Percentiles rank a stretch among this genome's conserved stretches.
phyloP scores from a whole-genome alignment of 2,888 invertebrate species.

The Gymnocheta viridis region DNA sequence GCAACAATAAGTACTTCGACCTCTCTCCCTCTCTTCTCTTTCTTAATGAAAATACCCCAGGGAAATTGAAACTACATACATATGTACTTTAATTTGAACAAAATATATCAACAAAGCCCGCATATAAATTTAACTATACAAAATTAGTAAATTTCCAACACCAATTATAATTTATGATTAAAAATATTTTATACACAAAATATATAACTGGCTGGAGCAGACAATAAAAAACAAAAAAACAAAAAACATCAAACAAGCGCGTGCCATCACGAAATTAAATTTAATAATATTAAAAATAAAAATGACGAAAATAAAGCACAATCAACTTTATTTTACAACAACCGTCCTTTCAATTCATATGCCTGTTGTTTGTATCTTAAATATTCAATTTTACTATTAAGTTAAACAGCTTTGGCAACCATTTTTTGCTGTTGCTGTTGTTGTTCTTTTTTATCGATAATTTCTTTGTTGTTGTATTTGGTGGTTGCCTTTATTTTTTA shows the following conservation, averaged over 20 bases:
- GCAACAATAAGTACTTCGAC: too few relatives aligned
- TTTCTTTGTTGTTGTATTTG: slow-evolving; percentile 33
- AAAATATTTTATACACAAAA: slow-evolving; percentile 9
- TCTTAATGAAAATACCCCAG: background rate
- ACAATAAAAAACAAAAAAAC: slow-evolving; percentile 16
- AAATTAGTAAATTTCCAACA: slow-evolving; percentile 30
- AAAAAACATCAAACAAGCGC: slow-evolving; percentile 58
- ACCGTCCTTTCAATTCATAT: slow-evolving; percentile 41
- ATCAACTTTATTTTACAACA: slow-evolving; percentile 42
- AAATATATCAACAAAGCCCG: slow-evolving; percentile 5
- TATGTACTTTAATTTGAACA: background rate
- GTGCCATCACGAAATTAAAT: slow-evolving; percentile 66
- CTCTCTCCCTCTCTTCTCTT: too few relatives aligned
- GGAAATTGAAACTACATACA: background rate
- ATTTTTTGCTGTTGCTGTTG: slow-evolving; percentile 35
- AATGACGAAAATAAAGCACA: slow-evolving; percentile 42
- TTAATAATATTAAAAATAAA: slow-evolving; percentile 18
- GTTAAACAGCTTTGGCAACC: slow-evolving; percentile 67
- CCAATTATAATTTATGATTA: slow-evolving; percentile 65
- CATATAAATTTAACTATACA: slow-evolving; percentile 23
- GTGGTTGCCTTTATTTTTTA: slow-evolving; percentile 51
- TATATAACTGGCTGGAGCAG: slow-evolving; percentile 36
- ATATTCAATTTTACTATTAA: slow-evolving; percentile 68
- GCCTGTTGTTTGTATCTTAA: slow-evolving; percentile 53
- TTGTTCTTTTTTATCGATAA: slow-evolving; percentile 18